phyloP scores from a whole-genome alignment of 2,888 invertebrate genomes.

The Heliconius charithonia region DNA sequence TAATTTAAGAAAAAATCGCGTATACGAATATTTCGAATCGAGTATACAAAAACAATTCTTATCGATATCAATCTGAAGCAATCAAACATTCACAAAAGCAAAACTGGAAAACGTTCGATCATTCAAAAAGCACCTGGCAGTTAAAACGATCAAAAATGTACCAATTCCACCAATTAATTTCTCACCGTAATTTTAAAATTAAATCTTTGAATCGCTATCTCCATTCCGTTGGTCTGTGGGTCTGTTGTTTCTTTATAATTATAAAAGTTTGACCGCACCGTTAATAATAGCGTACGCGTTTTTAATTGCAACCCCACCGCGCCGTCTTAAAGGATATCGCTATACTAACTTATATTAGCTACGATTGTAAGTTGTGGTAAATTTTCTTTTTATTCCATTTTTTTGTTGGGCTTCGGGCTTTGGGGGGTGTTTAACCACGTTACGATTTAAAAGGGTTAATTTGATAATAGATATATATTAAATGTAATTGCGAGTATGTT shows the following conservation, averaged over 20 bases:
- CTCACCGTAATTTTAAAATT: slow-evolving; percentile 58
- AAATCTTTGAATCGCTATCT: slow-evolving; percentile 52
- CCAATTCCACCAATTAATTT: slow-evolving; percentile 55
- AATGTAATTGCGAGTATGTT: background rate
- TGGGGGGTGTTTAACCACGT: background rate
- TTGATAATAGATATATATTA: background rate
- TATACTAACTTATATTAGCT: slow-evolving; percentile 21
- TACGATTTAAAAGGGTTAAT: slow-evolving; percentile 6
- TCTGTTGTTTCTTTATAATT: slow-evolving; percentile 61
- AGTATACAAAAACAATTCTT: background rate
- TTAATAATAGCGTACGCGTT: slow-evolving; percentile 69
- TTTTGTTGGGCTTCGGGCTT: background rate
- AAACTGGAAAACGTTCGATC: background rate
- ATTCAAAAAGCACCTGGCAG: slow-evolving; percentile 42
- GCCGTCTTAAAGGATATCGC: slow-evolving; percentile 29
- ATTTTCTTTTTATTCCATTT: background rate
- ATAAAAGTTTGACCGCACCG: slow-evolving; percentile 54
- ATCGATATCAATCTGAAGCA: slow-evolving; percentile 1
- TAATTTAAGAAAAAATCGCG: too few species aligned
- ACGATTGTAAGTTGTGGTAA: slow-evolving; percentile 17
- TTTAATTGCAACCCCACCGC: slow-evolving; percentile 62
- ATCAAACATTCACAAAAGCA: background rate
- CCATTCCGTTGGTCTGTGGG: slow-evolving; percentile 54
- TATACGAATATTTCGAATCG: too few species aligned
- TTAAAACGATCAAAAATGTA: slow-evolving; percentile 42